phyloP scores from a whole-genome alignment of 2,888 invertebrate species.

The Salticus scenicus region DNA sequence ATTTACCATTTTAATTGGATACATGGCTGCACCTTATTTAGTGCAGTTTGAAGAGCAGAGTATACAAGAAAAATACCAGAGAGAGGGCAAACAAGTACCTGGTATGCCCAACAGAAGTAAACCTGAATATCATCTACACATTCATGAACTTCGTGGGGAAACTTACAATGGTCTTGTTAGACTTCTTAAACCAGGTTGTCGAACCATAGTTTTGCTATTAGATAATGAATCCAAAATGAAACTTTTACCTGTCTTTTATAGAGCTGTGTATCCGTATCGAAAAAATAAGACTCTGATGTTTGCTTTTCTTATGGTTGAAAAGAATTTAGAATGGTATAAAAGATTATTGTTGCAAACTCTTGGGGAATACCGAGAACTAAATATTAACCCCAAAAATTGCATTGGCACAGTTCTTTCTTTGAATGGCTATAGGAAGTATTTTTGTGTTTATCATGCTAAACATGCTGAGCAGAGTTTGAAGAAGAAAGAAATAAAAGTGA shows the following conservation, averaged over 20 bases:
- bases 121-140: conserved; percentile 78
- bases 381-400: conserved; percentile 96
- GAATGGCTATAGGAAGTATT: conserved; percentile 97
- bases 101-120: conserved; percentile 68
- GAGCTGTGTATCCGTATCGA: conserved; percentile 95
- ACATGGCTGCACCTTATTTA: conserved; percentile 86
- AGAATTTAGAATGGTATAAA: conserved; percentile 94
- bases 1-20: conserved; percentile 86
- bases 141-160: conserved; percentile 95
- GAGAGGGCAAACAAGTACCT: conserved; percentile 75
- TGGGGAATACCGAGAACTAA: conserved; percentile 86
- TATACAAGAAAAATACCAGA: conserved; percentile 73
- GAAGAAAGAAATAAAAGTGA: conserved; percentile 24
- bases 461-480: conserved; percentile 77
- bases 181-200: conserved; percentile 93
- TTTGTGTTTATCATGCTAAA: conserved; percentile 98
- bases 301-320: conserved; percentile 93
- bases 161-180: conserved; percentile 96
- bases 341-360: conserved; percentile 90
- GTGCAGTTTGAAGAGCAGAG: conserved; percentile 82
- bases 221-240: conserved; percentile 91
- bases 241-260: conserved; percentile 92
- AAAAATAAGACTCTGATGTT: conserved; percentile 98
- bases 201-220: conserved; percentile 92
- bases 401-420: conserved; percentile 93